Conservation (phyloP, 2,888 invertebrate genomes). For the Gisinianus flammeolus region DNA sequence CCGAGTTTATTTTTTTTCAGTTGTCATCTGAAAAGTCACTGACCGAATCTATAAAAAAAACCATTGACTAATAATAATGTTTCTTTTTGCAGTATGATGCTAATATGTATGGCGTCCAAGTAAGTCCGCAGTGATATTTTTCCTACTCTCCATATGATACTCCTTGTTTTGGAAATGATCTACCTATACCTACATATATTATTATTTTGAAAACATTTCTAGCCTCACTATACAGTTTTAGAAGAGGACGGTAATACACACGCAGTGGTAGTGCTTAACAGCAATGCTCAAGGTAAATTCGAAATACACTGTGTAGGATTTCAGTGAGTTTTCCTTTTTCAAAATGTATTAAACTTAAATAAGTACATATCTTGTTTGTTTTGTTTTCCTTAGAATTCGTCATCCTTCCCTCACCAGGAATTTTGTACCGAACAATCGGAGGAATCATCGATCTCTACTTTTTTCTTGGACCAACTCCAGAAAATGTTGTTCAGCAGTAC, state of each 20-base stretch:
- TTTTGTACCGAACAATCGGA: slow-evolving; percentile 81
- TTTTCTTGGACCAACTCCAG: slow-evolving; percentile 77
- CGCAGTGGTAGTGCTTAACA: slow-evolving; percentile 80
- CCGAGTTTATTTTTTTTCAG: too few species aligned
- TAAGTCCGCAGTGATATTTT: too few species aligned
- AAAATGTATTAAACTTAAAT: neutral
- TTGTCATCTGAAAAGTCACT: neutral
- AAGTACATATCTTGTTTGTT: neutral
- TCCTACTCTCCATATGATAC: neutral
- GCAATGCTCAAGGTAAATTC: slow-evolving; percentile 80
- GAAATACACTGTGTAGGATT: too few species aligned
- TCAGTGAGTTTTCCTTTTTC: too few species aligned
- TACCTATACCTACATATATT: too few species aligned
- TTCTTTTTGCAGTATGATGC: slow-evolving; percentile 27
- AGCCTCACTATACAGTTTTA: slow-evolving; percentile 79
- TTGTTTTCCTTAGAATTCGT: slow-evolving; percentile 70
- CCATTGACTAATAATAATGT: neutral
- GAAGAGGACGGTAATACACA: slow-evolving; percentile 73
- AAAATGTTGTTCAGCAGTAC: slow-evolving; percentile 72
- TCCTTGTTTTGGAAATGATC: neutral
- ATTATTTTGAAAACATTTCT: too few species aligned
- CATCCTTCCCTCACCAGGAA: slow-evolving; percentile 73
- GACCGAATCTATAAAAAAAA: neutral
- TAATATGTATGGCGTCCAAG: slow-evolving; percentile 75
- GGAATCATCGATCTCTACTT: slow-evolving; percentile 81